Percentiles rank a stretch among this genome's conserved stretches.
Evolutionary conservation across 2,888 invertebrate species (phyloP).

Genomic region (Nephrotoma flavescens): DNA sequence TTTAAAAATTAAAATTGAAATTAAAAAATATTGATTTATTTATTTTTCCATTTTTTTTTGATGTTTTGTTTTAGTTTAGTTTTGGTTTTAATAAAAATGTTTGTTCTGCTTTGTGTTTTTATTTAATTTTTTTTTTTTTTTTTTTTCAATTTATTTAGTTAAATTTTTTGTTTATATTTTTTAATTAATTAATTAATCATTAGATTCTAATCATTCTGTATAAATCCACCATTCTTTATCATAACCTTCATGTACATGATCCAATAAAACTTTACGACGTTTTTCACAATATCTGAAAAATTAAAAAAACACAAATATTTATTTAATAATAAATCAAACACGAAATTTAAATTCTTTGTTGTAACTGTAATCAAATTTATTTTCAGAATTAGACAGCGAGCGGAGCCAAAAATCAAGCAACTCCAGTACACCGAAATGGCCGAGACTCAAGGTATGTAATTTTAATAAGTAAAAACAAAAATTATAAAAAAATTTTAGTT

Average conservation of each 20-base stretch:
- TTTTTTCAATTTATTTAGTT: not conserved
- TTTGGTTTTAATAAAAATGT: not conserved
- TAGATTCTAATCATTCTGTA: constrained; percentile 49
- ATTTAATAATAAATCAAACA: not conserved
- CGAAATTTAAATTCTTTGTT: not conserved
- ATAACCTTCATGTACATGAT: constrained; percentile 97
- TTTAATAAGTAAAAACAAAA: no score
- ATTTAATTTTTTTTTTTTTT: not conserved
- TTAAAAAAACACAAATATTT: constrained; percentile 10
- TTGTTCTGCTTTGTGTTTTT: not conserved
- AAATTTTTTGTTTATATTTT: not conserved
- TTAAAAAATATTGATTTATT: not conserved
- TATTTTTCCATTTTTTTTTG: not conserved
- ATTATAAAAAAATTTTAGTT: no score
- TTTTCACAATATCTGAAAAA: constrained; percentile 88
- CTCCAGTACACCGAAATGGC: no score
- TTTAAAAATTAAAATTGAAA: not conserved
- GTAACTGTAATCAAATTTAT: no score
- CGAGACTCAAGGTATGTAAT: no score
- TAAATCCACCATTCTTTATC: constrained; percentile 98
- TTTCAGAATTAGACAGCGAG: no score
- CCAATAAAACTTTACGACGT: constrained; percentile 84
- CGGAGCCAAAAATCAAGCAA: no score
- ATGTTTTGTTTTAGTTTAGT: not conserved
- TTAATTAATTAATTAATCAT: constrained; percentile 5